phyloP scores from a whole-genome alignment of 2,113 vertebrate genomes.

The Megaleporinus macrocephalus region DNA sequence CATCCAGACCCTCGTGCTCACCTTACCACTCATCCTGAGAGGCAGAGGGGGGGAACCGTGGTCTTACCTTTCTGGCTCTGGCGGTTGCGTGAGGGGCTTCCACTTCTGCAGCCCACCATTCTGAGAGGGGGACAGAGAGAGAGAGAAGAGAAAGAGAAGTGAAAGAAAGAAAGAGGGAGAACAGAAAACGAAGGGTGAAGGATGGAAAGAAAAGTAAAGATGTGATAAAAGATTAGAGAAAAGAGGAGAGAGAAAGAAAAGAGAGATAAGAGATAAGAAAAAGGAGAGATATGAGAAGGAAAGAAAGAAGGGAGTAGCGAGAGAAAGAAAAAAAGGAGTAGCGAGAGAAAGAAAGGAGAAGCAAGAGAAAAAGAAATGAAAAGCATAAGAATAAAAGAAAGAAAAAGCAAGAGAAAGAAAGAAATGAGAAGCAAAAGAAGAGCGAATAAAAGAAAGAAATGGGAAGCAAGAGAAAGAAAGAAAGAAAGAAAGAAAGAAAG shows the following conservation, averaged over 20 bases:
- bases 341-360: background rate
- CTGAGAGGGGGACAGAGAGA: constrained; percentile 64
- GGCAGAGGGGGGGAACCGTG: background rate
- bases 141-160: background rate
- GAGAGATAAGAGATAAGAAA: too few species aligned
- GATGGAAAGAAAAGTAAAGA: background rate
- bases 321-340: background rate
- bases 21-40: background rate
- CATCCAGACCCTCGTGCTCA: background rate
- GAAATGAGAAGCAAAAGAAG: background rate
- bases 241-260: background rate
- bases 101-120: constrained; percentile 80
- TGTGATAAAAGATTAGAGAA: background rate
- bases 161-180: constrained; percentile 50
- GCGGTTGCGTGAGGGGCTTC: constrained; percentile 81
- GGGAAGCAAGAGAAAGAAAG: background rate
- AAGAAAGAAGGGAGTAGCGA: background rate
- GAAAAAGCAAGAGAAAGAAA: background rate
- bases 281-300: background rate
- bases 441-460: too few species aligned
- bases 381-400: too few species aligned
- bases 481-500: background rate
- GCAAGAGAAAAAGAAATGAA: too few species aligned
- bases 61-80: constrained; percentile 87
- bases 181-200: constrained; percentile 8